Evolutionary conservation across 2,888 invertebrate genomes (phyloP).

Genomic region (Acrobasis consociella): DNA sequence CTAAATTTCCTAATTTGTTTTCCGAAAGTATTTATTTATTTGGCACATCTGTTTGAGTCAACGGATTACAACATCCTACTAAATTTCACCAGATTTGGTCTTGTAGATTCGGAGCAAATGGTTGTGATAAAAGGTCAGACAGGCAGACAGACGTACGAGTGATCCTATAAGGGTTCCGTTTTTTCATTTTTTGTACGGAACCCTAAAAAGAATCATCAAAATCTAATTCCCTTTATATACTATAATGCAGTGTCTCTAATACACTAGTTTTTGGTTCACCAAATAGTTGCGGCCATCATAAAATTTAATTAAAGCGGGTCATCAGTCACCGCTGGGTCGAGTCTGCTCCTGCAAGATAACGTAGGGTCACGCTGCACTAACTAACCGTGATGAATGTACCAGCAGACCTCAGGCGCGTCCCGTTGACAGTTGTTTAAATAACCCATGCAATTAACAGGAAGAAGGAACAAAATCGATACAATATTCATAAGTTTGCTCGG

Average conservation of each 20-base stretch:
- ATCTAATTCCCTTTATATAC: neutral
- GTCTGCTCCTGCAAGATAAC: constrained; percentile 77
- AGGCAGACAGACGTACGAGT: too few relatives aligned
- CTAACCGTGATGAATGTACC: constrained; percentile 76
- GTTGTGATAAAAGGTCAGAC: too few relatives aligned
- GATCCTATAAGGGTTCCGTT: too few relatives aligned
- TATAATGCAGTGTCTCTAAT: neutral
- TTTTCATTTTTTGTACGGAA: too few relatives aligned
- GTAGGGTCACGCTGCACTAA: constrained; percentile 76
- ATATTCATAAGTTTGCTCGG: constrained; percentile 77
- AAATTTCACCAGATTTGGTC: too few relatives aligned
- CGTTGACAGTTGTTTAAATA: constrained; percentile 72
- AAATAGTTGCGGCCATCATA: constrained; percentile 56
- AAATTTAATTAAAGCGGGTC: constrained; percentile 80
- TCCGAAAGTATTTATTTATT: too few relatives aligned
- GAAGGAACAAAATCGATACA: constrained; percentile 64
- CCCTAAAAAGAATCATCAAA: too few relatives aligned
- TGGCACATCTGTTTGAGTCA: too few relatives aligned
- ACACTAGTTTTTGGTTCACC: constrained; percentile 9
- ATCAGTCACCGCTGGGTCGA: constrained; percentile 74
- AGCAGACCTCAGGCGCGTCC: constrained; percentile 77
- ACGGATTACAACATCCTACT: too few relatives aligned
- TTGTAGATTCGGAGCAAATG: too few relatives aligned
- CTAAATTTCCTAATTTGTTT: too few relatives aligned
- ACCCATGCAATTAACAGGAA: constrained; percentile 67